Conservation (phyloP, 1,140 invertebrate species). For the Maconellicoccus hirsutus region DNA sequence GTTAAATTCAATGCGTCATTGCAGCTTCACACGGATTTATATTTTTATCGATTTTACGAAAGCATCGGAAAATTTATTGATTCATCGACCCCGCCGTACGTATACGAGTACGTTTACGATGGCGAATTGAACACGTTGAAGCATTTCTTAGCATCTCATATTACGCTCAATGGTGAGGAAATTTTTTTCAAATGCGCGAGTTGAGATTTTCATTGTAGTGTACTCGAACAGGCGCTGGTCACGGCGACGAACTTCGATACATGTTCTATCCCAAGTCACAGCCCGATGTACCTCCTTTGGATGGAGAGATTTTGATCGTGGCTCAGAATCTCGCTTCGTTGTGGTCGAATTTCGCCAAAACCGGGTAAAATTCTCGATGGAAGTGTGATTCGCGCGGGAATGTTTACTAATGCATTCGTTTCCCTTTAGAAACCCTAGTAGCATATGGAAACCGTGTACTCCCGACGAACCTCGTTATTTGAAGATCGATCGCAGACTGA, state of each 20-base stretch:
- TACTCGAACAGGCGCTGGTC: not conserved
- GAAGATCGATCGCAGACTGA: not conserved
- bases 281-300: not conserved
- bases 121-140: not conserved
- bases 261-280: not conserved
- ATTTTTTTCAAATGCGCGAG: too few relatives aligned
- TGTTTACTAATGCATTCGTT: not conserved
- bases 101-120: not conserved
- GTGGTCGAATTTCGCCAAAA: conserved; percentile 13
- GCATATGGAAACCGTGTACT: not conserved
- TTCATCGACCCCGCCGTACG: not conserved
- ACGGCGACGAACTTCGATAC: not conserved
- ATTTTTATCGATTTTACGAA: not conserved
- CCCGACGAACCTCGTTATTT: not conserved
- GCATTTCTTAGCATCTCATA: too few relatives aligned
- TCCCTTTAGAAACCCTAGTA: not conserved
- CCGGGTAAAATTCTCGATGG: conserved; percentile 8
- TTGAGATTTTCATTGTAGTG: too few relatives aligned
- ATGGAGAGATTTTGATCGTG: not conserved
- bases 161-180: too few relatives aligned
- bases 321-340: not conserved
- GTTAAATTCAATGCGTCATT: not conserved
- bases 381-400: too few relatives aligned
- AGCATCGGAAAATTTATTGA: not conserved
- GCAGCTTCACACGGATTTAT: not conserved